These are phyloP conservation scores for Umimayanthus chanpuru DNA, from an alignment of 92 coral and sea anemone genomes.

Conservation along the genomic window DNA sequence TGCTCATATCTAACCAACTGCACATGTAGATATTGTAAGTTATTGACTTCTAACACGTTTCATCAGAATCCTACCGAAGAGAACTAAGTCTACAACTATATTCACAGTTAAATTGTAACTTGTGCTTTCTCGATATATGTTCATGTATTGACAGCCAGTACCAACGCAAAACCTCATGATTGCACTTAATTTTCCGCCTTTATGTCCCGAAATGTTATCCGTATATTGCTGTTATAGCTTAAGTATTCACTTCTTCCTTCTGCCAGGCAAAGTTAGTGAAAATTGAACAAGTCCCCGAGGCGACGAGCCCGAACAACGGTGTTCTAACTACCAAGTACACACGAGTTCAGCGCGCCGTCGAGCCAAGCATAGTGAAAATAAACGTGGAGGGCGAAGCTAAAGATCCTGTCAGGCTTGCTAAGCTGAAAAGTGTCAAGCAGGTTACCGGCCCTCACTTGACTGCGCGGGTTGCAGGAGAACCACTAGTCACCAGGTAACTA, in stretches of 20 bases:
- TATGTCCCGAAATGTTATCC: neutral
- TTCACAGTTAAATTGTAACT: neutral
- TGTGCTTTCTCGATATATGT: neutral
- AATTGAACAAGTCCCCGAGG: slow-evolving; percentile 29
- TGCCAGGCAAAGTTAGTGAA: slow-evolving; percentile 32
- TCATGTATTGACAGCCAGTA: neutral
- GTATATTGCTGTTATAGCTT: neutral
- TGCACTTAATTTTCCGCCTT: neutral
- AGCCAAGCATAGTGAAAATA: slow-evolving; percentile 17
- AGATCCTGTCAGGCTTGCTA: slow-evolving; percentile 8
- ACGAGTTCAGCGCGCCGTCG: slow-evolving; percentile 17
- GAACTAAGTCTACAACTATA: neutral
- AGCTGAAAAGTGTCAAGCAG: slow-evolving; percentile 5
- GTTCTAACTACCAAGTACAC: slow-evolving; percentile 31
- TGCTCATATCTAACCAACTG: neutral
- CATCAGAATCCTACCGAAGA: neutral
- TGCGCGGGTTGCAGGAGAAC: slow-evolving; percentile 38
- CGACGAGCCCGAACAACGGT: neutral
- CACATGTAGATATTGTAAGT: neutral
- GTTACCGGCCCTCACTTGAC: slow-evolving; percentile 4
- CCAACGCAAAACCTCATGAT: no score
- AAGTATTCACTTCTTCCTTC: neutral
- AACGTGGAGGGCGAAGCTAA: neutral
- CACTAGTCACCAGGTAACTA: slow-evolving; percentile 7
- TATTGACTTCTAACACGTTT: neutral